Evolutionary conservation across 2,113 vertebrate species (phyloP), one percentile per base, ranked within the genome.

Genomic region (Nycticryphes semicollaris): DNA sequence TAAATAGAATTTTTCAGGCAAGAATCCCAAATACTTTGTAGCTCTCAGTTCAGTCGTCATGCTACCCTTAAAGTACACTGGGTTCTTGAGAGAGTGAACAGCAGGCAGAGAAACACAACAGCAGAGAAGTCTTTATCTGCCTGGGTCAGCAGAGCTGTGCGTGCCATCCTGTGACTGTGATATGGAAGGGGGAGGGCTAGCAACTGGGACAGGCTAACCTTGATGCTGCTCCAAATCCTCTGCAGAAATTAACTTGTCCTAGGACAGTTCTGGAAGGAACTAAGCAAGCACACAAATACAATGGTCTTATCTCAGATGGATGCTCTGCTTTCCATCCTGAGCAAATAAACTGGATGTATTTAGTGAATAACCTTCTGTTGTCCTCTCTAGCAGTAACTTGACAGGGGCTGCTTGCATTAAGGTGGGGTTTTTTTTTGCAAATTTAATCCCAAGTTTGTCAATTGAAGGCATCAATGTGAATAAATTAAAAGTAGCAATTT

Each of bases 171-270:
- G 33, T 59, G 78, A 43, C 33, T 24, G 48, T 33, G 23, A 30
- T 14, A 20, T 2, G 8, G 35, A 83, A 31, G 28, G 20, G 37
- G 43, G 10, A 45, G 0, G 1, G 1, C 47, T n/a, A 48, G 30
- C 30, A 79, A 45, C 10, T 28, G 45, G n/a, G 33, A 67, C 11
- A 74, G 31, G 14, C 10, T 45, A 39, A 8, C 25, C 25, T 74
- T 74, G 30, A 47, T 66, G 35, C 20, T 81, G 17, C 27, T 90
- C 33, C 50, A n/a, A 66, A 74, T 64, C 35, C 39, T 28, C 9
- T 79, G 20, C 10, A 67, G 31, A 68, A 35, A 24, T 35, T 21
- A 80, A 30, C n/a, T 41, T 51, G 11, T 51, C 45, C 25, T 62
- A 28, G 33, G 33, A 60, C 15, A 70, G 20, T 5, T 66, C 39